A percentile compares a stretch with the other conserved stretches of the same genome.
Conservation (phyloP, 2,113 vertebrate genomes). For the Rafetus swinhoei region DNA sequence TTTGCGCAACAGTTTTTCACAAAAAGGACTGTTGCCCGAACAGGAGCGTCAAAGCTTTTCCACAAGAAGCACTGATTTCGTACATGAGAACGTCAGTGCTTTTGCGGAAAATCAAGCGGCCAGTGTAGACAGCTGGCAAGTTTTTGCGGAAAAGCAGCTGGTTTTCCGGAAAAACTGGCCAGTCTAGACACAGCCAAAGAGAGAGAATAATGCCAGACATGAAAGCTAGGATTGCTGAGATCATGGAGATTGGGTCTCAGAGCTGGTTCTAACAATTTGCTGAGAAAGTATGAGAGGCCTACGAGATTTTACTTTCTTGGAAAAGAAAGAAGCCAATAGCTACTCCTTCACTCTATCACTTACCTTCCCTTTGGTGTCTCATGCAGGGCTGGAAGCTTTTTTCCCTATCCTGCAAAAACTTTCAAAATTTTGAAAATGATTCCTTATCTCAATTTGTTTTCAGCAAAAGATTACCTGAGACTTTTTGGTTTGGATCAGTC, state of each 20-base stretch:
- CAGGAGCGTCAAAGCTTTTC: too few relatives aligned
- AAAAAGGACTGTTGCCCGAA: too few relatives aligned
- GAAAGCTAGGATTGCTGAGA: not conserved
- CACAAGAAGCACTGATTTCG: too few relatives aligned
- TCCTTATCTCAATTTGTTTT: not conserved
- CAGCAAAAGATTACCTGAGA: not conserved
- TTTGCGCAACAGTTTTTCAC: too few relatives aligned
- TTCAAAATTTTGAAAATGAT: not conserved
- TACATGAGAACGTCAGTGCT: too few relatives aligned
- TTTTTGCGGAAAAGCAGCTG: too few relatives aligned
- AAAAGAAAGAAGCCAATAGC: not conserved
- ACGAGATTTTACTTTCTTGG: not conserved
- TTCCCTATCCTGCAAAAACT: not conserved
- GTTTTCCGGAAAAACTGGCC: too few relatives aligned
- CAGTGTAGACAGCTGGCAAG: too few relatives aligned
- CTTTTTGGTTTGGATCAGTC: not conserved
- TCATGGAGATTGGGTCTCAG: not conserved
- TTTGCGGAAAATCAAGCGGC: too few relatives aligned
- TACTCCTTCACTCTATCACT: not conserved
- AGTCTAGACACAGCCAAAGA: not conserved
- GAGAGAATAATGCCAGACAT: not conserved
- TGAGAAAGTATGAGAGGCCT: not conserved
- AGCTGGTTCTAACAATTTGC: not conserved
- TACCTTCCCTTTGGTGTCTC: accelerated
- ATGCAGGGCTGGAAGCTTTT: not conserved